Evolutionary conservation across 2,888 invertebrate species (phyloP).

Genomic region (Drepana falcataria): DNA sequence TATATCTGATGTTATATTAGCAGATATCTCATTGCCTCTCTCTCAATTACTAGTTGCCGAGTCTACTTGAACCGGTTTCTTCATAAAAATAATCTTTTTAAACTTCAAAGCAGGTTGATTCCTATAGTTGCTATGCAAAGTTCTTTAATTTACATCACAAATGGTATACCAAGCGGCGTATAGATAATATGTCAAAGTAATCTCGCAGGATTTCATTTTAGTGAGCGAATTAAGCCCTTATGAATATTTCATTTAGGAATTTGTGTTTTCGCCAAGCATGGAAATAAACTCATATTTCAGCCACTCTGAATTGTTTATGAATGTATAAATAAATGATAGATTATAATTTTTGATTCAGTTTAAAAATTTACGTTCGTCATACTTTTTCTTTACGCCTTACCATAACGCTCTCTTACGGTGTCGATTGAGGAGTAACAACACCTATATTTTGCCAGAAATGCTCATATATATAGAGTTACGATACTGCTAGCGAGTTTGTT

Average conservation of each 20-base stretch:
- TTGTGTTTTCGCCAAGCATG: slow-evolving; percentile 25
- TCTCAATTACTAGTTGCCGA: too few species aligned
- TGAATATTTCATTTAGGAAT: slow-evolving; percentile 44
- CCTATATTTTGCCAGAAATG: too few species aligned
- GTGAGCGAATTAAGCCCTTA: slow-evolving; percentile 41
- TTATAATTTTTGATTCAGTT: neutral
- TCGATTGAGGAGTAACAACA: too few species aligned
- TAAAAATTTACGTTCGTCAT: too few species aligned
- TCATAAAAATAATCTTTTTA: neutral
- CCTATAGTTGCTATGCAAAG: neutral
- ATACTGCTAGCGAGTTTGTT: too few species aligned
- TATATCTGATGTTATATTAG: too few species aligned
- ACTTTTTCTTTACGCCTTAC: too few species aligned
- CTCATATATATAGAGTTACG: too few species aligned
- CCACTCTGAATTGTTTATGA: slow-evolving; percentile 1
- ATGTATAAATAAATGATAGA: neutral
- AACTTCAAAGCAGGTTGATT: neutral
- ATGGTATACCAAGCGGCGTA: neutral
- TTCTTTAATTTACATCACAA: neutral
- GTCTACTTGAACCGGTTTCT: too few species aligned
- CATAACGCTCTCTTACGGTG: too few species aligned
- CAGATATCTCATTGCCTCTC: too few species aligned
- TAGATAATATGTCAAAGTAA: slow-evolving; percentile 32
- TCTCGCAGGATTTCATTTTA: slow-evolving; percentile 43
- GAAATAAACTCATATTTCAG: slow-evolving; percentile 26